These are phyloP conservation scores for Cheilosia pagana DNA, from an alignment of 2,888 invertebrate species.

Conservation along the genomic window DNA sequence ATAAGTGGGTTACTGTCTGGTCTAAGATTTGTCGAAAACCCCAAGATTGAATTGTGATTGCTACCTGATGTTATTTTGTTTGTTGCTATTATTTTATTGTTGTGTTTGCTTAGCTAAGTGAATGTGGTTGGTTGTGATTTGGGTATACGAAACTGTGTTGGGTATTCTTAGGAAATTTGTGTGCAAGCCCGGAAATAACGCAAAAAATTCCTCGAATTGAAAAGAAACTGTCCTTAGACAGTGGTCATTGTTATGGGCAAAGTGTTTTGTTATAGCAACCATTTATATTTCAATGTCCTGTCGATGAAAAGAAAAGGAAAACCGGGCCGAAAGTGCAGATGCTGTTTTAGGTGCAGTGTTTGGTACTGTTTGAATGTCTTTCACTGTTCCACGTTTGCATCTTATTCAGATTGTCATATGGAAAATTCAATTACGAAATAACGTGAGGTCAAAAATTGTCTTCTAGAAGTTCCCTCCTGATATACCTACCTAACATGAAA, in stretches of 20 bases:
- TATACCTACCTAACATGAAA: too few relatives aligned
- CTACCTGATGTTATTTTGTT: constrained; percentile 4
- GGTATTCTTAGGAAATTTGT: constrained; percentile 1
- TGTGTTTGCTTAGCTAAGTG: background rate
- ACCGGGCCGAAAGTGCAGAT: too few relatives aligned
- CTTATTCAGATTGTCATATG: too few relatives aligned
- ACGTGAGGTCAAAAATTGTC: too few relatives aligned
- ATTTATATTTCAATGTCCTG: too few relatives aligned
- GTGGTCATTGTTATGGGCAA: background rate
- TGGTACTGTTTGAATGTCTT: too few relatives aligned
- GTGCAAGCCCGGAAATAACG: constrained; percentile 2
- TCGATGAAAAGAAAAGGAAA: too few relatives aligned
- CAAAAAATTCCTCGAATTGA: background rate
- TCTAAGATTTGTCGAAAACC: background rate
- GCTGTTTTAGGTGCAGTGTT: too few relatives aligned
- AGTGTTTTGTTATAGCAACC: background rate
- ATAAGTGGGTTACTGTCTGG: too few relatives aligned
- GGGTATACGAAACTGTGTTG: background rate
- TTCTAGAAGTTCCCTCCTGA: too few relatives aligned
- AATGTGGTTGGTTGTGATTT: background rate
- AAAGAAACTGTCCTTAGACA: background rate
- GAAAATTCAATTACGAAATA: too few relatives aligned
- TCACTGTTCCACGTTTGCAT: too few relatives aligned
- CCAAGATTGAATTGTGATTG: background rate
- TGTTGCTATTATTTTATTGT: background rate